Conservation (phyloP, 2,888 invertebrate genomes). For the Orthosia cruda region DNA sequence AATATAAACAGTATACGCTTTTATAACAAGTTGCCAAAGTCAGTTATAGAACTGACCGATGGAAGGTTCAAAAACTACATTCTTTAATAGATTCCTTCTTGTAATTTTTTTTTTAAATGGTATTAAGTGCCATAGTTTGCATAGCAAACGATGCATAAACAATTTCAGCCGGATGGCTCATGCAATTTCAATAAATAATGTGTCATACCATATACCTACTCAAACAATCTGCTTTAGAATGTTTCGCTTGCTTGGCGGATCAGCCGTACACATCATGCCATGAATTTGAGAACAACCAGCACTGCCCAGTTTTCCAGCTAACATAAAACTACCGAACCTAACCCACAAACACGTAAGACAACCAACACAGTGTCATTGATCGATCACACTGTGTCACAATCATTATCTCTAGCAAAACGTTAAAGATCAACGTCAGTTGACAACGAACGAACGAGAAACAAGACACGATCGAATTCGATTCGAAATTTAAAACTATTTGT, state of each 20-base stretch:
- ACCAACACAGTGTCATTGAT: conserved; percentile 48
- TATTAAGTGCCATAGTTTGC: too few species aligned
- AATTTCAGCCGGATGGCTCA: too few species aligned
- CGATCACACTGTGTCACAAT: conserved; percentile 39
- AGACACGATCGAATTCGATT: conserved; percentile 29
- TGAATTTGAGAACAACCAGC: too few species aligned
- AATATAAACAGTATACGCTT: too few species aligned
- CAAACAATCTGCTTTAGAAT: neutral
- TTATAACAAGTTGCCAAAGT: too few species aligned
- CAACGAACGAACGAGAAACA: conserved; percentile 43
- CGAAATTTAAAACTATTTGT: conserved; percentile 14
- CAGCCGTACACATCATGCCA: neutral
- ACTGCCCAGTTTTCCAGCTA: conserved; percentile 9
- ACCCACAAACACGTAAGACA: neutral
- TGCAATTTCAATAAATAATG: too few species aligned
- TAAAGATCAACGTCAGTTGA: conserved; percentile 39
- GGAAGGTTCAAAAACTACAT: too few species aligned
- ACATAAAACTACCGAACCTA: neutral
- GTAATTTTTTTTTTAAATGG: too few species aligned
- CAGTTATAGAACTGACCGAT: too few species aligned
- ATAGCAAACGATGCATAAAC: neutral
- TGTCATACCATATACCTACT: too few species aligned
- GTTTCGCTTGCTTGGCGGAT: neutral
- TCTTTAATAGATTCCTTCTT: neutral
- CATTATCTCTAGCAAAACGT: conserved; percentile 28